Evolutionary conservation across 2,888 invertebrate species (phyloP), one percentile per base, ranked within the genome.

Genomic region (Eremobia ochroleuca): DNA sequence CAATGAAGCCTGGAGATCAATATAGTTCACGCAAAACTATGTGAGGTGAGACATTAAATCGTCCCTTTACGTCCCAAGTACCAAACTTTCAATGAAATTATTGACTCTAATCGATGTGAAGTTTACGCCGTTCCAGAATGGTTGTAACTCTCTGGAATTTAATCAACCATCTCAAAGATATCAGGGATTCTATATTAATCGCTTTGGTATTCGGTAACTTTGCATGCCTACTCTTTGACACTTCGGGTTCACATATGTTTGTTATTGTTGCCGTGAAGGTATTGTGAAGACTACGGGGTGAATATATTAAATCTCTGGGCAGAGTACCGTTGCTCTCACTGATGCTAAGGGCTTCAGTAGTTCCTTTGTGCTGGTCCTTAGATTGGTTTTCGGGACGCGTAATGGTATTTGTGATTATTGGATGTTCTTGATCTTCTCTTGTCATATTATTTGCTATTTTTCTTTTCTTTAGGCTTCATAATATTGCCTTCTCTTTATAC

Each of bases 111-210:
- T 95, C 94, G 93, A 94, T 92, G 92, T 92, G 92, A 94, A 95
- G 87, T 95, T 95, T 93, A 92, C 93, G 93, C 92, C 92, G 84
- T 92, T 92, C 91, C 92, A 92, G 90, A 89, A 91, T 89, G 89
- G 90, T 87, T 90, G 91, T 92, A 92, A 93, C 91, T 86, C 87
- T 75, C 81, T 87, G 94, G 94, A 96, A 96, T 95, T 95, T 96
- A 95, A 96, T 96, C 95, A 95, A 95, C 92, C 92, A 89, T 85
- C 94, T 85, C 94, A 92, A 92, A 94, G 94, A 94, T 94, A 95
- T 94, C 92, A 94, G 92, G 93, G 92, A 90, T 92, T 89, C 88
- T 79, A 91, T 92, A 90, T 87, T 91, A 89, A 90, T 87, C 87
- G 80, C 73, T 81, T 68, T 46, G 78, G 76, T 79, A 84, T 89